Conservation (phyloP, 2,113 vertebrate genomes). For the Gymnarchus niloticus region DNA sequence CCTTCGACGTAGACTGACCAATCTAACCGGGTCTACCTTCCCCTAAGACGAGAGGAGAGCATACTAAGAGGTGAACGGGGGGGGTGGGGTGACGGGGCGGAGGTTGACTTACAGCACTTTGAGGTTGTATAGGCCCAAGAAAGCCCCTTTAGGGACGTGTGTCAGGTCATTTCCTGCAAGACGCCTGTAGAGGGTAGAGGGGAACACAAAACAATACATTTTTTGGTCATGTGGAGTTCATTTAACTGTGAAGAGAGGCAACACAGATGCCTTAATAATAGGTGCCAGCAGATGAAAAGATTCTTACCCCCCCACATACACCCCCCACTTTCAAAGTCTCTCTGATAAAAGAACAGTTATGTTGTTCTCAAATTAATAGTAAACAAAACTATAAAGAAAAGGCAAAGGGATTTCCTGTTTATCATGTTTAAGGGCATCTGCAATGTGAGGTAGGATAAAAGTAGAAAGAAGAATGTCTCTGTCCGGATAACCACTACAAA, state of each 20-base stretch:
- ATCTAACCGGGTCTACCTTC: not conserved
- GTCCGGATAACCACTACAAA: not conserved
- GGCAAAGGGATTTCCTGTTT: not conserved
- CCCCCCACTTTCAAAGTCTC: not conserved
- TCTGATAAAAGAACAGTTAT: constrained; percentile 10
- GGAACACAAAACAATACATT: constrained; percentile 41
- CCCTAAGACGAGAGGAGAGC: not conserved
- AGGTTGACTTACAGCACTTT: constrained; percentile 88
- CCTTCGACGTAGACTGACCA: constrained; percentile 12
- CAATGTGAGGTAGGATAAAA: not conserved
- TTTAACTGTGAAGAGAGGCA: constrained; percentile 55
- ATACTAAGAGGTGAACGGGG: not conserved
- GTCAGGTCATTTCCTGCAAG: constrained; percentile 87
- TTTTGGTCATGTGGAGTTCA: constrained; percentile 61
- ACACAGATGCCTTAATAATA: constrained; percentile 36
- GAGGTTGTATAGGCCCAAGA: constrained; percentile 82
- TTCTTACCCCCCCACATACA: not conserved
- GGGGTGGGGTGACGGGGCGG: constrained; percentile 37
- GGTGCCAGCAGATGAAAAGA: constrained; percentile 39
- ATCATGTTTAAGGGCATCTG: not conserved
- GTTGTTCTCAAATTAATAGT: not conserved
- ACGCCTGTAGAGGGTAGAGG: constrained; percentile 68
- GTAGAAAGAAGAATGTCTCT: not conserved
- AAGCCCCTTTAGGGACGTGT: constrained; percentile 81
- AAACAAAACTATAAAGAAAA: not conserved